A percentile compares a stretch with the other conserved stretches of the same genome.
Evolutionary conservation across 2,113 vertebrate species (phyloP).

Genomic region (Stictonetta naevosa): DNA sequence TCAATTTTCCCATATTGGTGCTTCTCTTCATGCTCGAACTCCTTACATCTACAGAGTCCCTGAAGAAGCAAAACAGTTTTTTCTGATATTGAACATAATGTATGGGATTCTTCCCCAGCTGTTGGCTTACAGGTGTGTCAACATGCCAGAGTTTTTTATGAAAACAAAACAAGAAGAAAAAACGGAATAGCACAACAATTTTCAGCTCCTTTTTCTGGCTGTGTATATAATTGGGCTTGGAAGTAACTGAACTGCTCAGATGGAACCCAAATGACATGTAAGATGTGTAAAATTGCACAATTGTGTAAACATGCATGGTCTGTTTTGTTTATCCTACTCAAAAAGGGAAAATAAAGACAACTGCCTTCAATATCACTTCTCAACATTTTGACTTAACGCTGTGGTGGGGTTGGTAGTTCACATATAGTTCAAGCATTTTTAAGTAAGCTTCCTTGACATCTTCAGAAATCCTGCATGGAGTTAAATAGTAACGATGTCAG

Average conservation of each 20-base stretch:
- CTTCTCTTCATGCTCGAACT: conserved; percentile 94
- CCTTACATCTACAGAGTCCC: conserved; percentile 93
- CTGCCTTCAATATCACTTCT: conserved; percentile 46
- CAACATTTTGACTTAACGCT: conserved; percentile 9
- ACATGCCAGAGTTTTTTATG: conserved; percentile 87
- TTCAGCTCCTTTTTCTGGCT: not conserved
- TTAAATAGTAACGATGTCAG: conserved; percentile 34
- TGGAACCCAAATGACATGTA: not conserved
- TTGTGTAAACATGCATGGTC: conserved; percentile 15
- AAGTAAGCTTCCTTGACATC: conserved; percentile 7
- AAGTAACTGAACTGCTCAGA: not conserved
- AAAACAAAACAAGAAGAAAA: conserved; percentile 77
- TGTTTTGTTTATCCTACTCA: conserved; percentile 17
- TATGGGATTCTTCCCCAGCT: conserved; percentile 90
- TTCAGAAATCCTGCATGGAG: conserved; percentile 43
- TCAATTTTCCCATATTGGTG: conserved; percentile 92
- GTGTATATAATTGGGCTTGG: not conserved
- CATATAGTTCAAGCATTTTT: not conserved
- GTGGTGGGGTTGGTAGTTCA: not conserved
- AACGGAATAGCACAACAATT: conserved; percentile 61
- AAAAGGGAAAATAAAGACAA: conserved; percentile 64
- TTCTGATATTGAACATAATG: conserved; percentile 86
- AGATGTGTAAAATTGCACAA: not conserved
- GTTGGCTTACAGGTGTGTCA: conserved; percentile 89
- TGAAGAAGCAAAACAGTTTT: conserved; percentile 81